These are phyloP conservation scores for Myopa tessellatipennis DNA, from an alignment of 2,888 invertebrate genomes.

Conservation along the genomic window DNA sequence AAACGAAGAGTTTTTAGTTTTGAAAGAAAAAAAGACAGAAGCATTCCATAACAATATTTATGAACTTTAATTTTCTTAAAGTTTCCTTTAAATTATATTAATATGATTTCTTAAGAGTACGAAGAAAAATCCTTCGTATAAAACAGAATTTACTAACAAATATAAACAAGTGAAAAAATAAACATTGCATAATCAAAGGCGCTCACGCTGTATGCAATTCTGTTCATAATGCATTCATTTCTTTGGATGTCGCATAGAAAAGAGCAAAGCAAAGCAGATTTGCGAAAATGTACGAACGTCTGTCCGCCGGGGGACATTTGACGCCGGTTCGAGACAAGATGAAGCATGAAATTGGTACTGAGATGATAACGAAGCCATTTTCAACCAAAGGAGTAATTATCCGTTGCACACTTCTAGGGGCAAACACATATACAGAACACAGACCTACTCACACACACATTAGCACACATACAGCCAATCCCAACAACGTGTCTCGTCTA, in stretches of 20 bases:
- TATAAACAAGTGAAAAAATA: conserved; percentile 16
- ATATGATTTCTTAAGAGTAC: too few relatives aligned
- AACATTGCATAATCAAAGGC: conserved; percentile 32
- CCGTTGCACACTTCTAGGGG: conserved; percentile 34
- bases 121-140: too few relatives aligned
- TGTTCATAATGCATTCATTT: neutral
- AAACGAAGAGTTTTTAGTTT: too few relatives aligned
- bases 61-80: too few relatives aligned
- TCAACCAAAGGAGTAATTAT: neutral
- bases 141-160: too few relatives aligned
- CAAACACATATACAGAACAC: conserved; percentile 24
- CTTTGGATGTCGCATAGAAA: neutral
- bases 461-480: too few relatives aligned
- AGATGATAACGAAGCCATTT: conserved; percentile 31
- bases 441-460: too few relatives aligned
- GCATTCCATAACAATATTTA: too few relatives aligned
- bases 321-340: conserved; percentile 18
- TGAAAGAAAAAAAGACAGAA: too few relatives aligned
- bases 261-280: neutral
- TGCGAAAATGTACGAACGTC: conserved; percentile 8
- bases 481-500: too few relatives aligned
- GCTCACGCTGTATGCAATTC: neutral
- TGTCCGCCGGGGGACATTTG: conserved; percentile 35
- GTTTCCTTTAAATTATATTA: too few relatives aligned
- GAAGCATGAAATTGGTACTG: neutral